These are phyloP conservation scores for Ichneumon xanthorius DNA, from an alignment of 2,888 invertebrate genomes.

Conservation along the genomic window DNA sequence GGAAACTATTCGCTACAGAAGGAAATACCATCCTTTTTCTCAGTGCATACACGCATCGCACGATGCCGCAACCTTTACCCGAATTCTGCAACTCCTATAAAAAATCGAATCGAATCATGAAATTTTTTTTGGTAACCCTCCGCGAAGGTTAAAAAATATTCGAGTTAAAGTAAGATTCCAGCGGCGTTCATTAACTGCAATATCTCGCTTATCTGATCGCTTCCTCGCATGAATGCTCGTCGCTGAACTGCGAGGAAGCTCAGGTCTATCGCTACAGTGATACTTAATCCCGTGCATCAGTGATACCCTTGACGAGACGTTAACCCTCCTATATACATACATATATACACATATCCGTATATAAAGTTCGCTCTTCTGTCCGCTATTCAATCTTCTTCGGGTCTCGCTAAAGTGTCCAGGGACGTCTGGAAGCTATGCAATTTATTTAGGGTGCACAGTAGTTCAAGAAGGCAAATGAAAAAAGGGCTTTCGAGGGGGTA, in stretches of 20 bases:
- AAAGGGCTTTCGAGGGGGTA: slow-evolving; percentile 30
- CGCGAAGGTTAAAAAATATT: background rate
- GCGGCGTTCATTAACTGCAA: slow-evolving; percentile 7
- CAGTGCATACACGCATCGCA: no score
- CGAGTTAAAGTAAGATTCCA: background rate
- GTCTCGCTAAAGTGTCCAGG: slow-evolving; percentile 39
- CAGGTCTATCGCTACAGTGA: slow-evolving; percentile 18
- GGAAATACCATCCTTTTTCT: no score
- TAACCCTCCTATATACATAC: slow-evolving; percentile 11
- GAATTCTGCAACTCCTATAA: background rate
- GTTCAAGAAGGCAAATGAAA: slow-evolving; percentile 44
- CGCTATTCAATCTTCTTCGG: slow-evolving; percentile 49
- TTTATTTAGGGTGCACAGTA: slow-evolving; percentile 57
- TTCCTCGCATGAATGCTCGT: background rate
- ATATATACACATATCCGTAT: background rate
- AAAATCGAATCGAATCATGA: background rate
- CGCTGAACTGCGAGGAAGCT: slow-evolving; percentile 4
- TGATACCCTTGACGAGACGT: slow-evolving; percentile 20
- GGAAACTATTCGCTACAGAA: no score
- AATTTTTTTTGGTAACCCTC: background rate
- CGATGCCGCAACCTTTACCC: background rate
- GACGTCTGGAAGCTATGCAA: slow-evolving; percentile 57
- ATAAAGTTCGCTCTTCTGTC: background rate
- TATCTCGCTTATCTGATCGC: slow-evolving; percentile 4
- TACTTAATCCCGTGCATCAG: slow-evolving; percentile 16